Base-by-base conservation (phyloP, 1,140 invertebrate genomes). In the Drosophila burlai region DNA sequence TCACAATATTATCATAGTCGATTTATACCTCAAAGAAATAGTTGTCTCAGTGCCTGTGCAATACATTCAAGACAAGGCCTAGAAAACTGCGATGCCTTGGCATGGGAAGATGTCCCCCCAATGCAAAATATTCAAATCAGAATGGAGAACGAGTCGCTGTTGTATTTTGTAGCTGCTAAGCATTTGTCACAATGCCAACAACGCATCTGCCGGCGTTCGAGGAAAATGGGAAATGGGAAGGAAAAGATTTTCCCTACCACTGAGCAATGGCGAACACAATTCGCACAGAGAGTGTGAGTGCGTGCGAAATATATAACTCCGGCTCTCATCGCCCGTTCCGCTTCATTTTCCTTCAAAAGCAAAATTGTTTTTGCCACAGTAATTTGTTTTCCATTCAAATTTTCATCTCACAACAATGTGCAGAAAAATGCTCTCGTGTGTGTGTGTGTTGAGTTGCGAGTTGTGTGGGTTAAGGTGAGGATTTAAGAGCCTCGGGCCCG, bases 321-420 rank as follows among this genome's bases (percentile, higher is more conserved):
- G 18, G 29, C 40, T 46, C 73, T 63, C 80, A 67, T 83, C 63
- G 36, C 40, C 24, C 46, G 42, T 78, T 60, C 8, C 65, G 76
- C 75, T 54, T 78, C 46, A 49, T 78, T 60, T 89, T 81, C 77
- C 52, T 87, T 87, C 52, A 80, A 80, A 87, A 77, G 77, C 36
- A 67, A 89, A 83, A 84, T 87, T 87, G 84, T 83, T 86, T 89
- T 89, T 79, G 80, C 77, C 66, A 66, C 69, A 72, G 55, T 83
- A 89, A 87, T 87, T 89, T 87, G 84, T 89, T 83, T 89, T 58
- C 55, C 68, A 87, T 87, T 86, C 63, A 87, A 89, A 87, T 89
- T 75, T 76, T 26, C 46, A 40, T 31, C 75, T 24, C 34, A 59
- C 45, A 57, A 66, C 42, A 58, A 21, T 40, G 34, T 21, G 15